Evolutionary conservation across 1,140 invertebrate genomes (phyloP).

Genomic region (Drosophila biarmipes): DNA sequence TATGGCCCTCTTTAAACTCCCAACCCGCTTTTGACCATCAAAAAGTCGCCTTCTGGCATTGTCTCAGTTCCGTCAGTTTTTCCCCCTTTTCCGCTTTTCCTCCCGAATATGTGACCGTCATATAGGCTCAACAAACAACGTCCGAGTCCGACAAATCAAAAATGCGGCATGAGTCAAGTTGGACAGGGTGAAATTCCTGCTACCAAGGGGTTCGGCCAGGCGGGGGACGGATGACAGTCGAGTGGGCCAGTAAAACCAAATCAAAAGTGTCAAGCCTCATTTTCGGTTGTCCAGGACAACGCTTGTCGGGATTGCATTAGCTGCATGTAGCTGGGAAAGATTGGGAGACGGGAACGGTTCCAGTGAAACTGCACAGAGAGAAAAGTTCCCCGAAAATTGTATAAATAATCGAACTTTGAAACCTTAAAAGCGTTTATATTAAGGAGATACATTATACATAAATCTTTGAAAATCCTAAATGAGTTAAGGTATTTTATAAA

Average conservation of each 20-base stretch:
- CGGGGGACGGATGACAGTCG: not conserved
- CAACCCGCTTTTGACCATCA: slow-evolving; percentile 35
- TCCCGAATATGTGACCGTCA: slow-evolving; percentile 15
- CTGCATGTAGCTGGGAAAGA: slow-evolving; percentile 25
- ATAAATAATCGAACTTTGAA: not conserved
- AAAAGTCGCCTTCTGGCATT: slow-evolving; percentile 54
- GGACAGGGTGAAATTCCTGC: slow-evolving; percentile 11
- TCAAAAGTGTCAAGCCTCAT: slow-evolving; percentile 80
- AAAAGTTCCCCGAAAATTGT: not conserved
- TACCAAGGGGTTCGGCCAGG: not conserved
- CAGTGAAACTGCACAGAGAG: not conserved
- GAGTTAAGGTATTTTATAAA: too few relatives aligned
- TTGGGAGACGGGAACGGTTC: not conserved
- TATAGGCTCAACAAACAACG: slow-evolving; percentile 49
- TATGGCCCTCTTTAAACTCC: not conserved
- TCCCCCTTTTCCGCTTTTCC: not conserved
- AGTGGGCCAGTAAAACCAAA: slow-evolving; percentile 58
- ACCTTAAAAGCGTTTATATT: too few relatives aligned
- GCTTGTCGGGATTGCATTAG: slow-evolving; percentile 79
- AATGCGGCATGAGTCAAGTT: slow-evolving; percentile 44
- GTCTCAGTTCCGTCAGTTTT: slow-evolving; percentile 33
- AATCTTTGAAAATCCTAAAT: too few relatives aligned
- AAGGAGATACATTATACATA: too few relatives aligned
- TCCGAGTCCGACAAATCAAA: slow-evolving; percentile 58
- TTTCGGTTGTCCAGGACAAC: slow-evolving; percentile 58